These are phyloP conservation scores for Drosophila truncata DNA, from an alignment of 1,140 invertebrate genomes.

Conservation along the genomic window DNA sequence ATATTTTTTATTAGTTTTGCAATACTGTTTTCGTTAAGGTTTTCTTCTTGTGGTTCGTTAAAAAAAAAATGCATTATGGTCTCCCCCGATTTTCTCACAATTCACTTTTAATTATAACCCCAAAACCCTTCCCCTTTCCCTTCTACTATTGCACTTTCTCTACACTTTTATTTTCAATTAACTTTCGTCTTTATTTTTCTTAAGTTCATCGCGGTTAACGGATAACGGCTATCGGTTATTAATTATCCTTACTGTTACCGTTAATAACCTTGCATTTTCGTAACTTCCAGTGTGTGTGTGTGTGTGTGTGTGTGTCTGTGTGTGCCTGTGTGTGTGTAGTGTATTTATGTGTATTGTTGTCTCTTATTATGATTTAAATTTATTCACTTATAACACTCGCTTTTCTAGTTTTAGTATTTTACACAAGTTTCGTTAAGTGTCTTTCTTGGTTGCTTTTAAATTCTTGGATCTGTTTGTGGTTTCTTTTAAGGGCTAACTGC, in stretches of 20 bases:
- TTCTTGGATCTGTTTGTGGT: conserved; percentile 41
- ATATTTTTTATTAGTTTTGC: conserved; percentile 30
- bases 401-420: conserved; percentile 41
- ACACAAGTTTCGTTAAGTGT: conserved; percentile 52
- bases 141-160: conserved; percentile 20
- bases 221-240: conserved; percentile 10
- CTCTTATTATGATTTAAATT: conserved; percentile 23
- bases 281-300: background rate
- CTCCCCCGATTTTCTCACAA: conserved; percentile 10
- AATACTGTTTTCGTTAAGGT: conserved; percentile 69
- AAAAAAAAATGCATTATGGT: conserved; percentile 48
- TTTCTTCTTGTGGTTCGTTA: conserved; percentile 14
- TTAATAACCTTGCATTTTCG: conserved; percentile 6
- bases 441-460: conserved; percentile 48
- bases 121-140: background rate
- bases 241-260: conserved; percentile 19
- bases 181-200: conserved; percentile 2
- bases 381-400: conserved; percentile 41
- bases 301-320: conserved; percentile 10
- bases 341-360: conserved; percentile 6
- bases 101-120: background rate
- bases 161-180: conserved; percentile 17
- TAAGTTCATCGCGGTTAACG: conserved; percentile 2
- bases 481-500: conserved; percentile 21
- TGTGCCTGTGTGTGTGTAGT: conserved; percentile 1